A percentile compares a stretch with the other conserved stretches of the same genome.
Evolutionary conservation across 2,113 vertebrate species (phyloP).

Genomic region (Hiodon tergisus): DNA sequence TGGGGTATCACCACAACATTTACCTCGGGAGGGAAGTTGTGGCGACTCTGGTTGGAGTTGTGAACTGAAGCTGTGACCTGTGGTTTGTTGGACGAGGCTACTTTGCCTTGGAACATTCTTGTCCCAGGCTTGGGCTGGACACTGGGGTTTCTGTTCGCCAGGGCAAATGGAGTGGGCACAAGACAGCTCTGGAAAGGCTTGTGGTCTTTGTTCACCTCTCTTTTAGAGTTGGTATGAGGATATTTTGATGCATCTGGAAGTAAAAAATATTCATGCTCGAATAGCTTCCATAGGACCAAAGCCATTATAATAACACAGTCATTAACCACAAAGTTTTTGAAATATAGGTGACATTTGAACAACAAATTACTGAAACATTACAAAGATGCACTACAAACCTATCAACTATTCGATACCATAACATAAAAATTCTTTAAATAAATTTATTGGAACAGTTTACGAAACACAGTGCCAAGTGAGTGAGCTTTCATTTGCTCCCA

Average conservation of each 20-base stretch:
- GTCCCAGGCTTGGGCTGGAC: slow-evolving; percentile 43
- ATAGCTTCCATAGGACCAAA: slow-evolving; percentile 15
- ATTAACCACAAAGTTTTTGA: no score
- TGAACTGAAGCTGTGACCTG: slow-evolving; percentile 9
- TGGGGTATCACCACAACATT: slow-evolving; percentile 38
- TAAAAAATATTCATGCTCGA: no score
- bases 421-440: no score
- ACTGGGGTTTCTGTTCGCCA: slow-evolving; percentile 39
- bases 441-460: background rate
- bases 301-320: background rate
- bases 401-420: no score
- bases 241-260: slow-evolving; percentile 48
- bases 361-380: background rate
- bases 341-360: no score
- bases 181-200: slow-evolving; percentile 36
- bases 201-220: slow-evolving; percentile 19
- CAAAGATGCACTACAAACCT: no score
- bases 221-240: slow-evolving; percentile 18
- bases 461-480: background rate
- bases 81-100: slow-evolving; percentile 15
- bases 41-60: slow-evolving; percentile 13
- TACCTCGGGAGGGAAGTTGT: slow-evolving; percentile 34
- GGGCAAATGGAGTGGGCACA: slow-evolving; percentile 51
- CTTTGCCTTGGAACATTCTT: slow-evolving; percentile 10
- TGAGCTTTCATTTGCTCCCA: background rate